Percentiles rank a stretch among this genome's conserved stretches.
These are phyloP conservation scores for Drosophila orena DNA, from an alignment of 1,140 invertebrate genomes.

Conservation along the genomic window DNA sequence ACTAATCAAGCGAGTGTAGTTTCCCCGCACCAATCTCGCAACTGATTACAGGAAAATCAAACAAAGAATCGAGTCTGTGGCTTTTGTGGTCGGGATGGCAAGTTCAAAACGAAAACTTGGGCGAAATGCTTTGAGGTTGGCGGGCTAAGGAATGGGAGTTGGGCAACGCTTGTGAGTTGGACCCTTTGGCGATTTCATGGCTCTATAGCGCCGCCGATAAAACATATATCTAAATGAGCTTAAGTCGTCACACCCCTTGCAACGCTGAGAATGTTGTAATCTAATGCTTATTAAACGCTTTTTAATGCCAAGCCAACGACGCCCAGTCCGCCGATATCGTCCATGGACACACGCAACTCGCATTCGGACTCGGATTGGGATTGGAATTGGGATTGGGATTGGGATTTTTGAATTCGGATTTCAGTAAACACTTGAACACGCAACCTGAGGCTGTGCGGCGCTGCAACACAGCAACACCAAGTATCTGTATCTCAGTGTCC, in stretches of 20 bases:
- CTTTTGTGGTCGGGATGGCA: conserved; percentile 30
- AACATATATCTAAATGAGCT: conserved; percentile 53
- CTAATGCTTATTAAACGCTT: conserved; percentile 83
- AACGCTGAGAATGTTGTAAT: conserved; percentile 62
- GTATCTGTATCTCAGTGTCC: conserved; percentile 43
- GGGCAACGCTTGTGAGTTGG: neutral
- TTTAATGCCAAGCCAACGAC: conserved; percentile 68
- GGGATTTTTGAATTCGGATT: conserved; percentile 37
- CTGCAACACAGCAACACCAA: conserved; percentile 9
- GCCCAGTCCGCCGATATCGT: conserved; percentile 26
- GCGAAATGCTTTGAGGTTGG: conserved; percentile 35
- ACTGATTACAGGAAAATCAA: conserved; percentile 41
- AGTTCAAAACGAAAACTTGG: conserved; percentile 23
- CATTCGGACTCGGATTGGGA: conserved; percentile 43
- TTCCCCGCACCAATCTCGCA: conserved; percentile 14
- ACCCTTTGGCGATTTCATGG: conserved; percentile 34
- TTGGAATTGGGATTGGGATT: conserved; percentile 58
- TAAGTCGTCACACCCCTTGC: conserved; percentile 38
- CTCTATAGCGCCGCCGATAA: conserved; percentile 34
- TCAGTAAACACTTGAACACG: conserved; percentile 76
- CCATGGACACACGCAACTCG: conserved; percentile 51
- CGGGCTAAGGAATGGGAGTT: conserved; percentile 9
- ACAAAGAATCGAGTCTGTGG: conserved; percentile 42
- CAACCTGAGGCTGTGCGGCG: conserved; percentile 51
- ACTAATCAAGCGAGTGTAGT: conserved; percentile 41